These are phyloP conservation scores for Rousettus leschenaultii DNA, from an alignment of 2,113 vertebrate species.

Conservation along the genomic window DNA sequence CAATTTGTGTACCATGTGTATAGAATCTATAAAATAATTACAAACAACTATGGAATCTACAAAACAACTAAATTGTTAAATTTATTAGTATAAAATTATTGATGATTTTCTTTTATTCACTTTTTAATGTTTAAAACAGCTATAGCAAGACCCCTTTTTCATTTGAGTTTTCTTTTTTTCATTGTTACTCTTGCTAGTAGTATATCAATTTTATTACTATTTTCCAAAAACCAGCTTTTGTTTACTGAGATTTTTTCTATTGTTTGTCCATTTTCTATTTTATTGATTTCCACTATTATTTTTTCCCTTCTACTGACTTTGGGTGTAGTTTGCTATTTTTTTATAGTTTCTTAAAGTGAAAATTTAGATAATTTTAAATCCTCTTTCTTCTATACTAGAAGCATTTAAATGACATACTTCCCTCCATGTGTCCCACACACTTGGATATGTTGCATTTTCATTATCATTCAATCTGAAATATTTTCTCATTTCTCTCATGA, in stretches of 20 bases:
- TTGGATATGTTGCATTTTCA: neutral
- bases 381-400: neutral
- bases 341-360: neutral
- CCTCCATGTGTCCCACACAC: neutral
- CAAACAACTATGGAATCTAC: neutral
- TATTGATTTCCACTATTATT: neutral
- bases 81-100: neutral
- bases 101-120: neutral
- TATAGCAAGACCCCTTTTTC: neutral
- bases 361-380: neutral
- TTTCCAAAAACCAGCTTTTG: neutral
- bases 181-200: neutral
- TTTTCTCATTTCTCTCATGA: neutral
- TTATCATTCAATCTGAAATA: neutral
- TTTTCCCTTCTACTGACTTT: neutral
- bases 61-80: neutral
- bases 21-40: neutral
- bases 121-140: neutral
- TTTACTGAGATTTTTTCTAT: neutral
- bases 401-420: neutral
- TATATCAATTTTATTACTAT: neutral
- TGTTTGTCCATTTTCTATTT: neutral
- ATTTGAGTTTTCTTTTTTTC: neutral
- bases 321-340: neutral
- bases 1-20: neutral